phyloP scores from a whole-genome alignment of 2,113 vertebrate species.

The Melierax canorus region DNA sequence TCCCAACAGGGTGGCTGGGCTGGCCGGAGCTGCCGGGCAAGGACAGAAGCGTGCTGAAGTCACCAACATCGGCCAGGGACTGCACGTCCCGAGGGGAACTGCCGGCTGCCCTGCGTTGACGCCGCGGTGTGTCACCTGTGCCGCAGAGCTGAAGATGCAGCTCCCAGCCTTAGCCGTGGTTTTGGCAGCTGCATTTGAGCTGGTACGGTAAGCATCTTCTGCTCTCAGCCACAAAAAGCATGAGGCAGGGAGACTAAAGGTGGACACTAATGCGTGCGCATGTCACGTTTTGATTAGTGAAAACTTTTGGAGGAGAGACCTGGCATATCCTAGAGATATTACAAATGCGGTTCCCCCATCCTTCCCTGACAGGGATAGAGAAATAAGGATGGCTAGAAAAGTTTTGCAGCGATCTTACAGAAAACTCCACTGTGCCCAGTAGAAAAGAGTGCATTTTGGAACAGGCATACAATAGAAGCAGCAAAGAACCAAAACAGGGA shows the following conservation, averaged over 20 bases:
- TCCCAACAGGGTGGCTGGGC: neutral
- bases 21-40: neutral
- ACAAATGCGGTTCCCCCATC: neutral
- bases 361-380: neutral
- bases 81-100: neutral
- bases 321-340: neutral
- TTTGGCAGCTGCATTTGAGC: neutral
- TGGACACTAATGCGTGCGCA: too few relatives aligned
- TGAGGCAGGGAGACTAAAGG: neutral
- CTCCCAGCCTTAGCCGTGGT: neutral
- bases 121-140: fast-evolving
- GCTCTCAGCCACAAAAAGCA: neutral
- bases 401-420: neutral
- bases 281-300: neutral
- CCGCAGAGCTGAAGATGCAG: neutral
- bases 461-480: neutral
- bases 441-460: neutral
- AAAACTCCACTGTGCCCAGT: neutral
- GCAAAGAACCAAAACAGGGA: neutral
- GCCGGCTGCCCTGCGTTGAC: neutral
- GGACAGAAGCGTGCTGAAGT: neutral
- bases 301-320: neutral
- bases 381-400: neutral
- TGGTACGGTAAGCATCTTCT: neutral
- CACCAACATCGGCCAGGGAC: neutral